These are phyloP conservation scores for Turdus rufiventris DNA, from an alignment of 2,113 vertebrate species.

Conservation along the genomic window DNA sequence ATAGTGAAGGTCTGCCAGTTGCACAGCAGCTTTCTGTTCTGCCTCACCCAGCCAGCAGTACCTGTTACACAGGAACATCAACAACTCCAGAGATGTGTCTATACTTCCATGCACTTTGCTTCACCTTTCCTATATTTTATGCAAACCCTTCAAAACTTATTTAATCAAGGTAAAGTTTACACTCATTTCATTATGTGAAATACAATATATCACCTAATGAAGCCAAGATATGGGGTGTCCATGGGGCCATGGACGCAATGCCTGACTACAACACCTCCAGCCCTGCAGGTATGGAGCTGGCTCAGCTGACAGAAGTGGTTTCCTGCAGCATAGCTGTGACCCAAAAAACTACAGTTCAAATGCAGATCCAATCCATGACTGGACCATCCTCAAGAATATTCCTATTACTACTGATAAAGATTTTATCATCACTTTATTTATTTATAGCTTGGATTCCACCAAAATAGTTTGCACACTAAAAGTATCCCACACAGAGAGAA, in stretches of 20 bases:
- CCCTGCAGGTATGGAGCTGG: not conserved
- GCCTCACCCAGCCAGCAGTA: not conserved
- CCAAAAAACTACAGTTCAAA: not conserved
- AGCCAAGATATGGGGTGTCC: fast-evolving
- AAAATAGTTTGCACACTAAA: not conserved
- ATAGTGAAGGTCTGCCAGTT: not conserved
- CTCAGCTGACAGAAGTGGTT: not conserved
- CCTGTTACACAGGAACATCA: fast-evolving
- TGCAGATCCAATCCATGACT: not conserved
- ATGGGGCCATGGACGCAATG: fast-evolving
- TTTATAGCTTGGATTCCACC: not conserved
- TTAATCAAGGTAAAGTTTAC: not conserved
- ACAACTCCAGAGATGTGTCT: fast-evolving
- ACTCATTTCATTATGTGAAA: too few species aligned
- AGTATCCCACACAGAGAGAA: not conserved
- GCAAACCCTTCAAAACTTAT: not conserved
- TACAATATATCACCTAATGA: not conserved
- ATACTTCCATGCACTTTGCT: not conserved
- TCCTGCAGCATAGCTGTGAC: not conserved
- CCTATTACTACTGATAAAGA: not conserved
- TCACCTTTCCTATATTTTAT: not conserved
- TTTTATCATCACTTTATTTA: constrained; percentile 2
- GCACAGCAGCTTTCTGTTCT: fast-evolving
- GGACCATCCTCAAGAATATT: not conserved
- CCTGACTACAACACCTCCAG: fast-evolving